Evolutionary conservation across 2,888 invertebrate genomes (phyloP), one percentile per base, ranked within the genome.

Genomic region (Girardia tigrina): DNA sequence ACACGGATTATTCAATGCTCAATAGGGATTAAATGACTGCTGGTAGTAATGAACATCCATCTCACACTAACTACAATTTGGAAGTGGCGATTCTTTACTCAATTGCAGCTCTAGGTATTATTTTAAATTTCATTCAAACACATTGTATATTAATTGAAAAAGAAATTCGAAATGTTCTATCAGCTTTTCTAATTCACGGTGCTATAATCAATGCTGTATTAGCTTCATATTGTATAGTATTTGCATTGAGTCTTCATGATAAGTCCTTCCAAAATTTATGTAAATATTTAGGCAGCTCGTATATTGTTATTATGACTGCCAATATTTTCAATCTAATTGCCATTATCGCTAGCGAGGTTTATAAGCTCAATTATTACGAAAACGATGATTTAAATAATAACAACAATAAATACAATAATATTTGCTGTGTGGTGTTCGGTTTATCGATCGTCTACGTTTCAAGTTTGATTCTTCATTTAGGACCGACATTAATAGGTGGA

Each of bases 401-500:
- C 14, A 69, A 71, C 26, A 74, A 56, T 26, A 20, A 26, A 28
- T 29, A 56, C 8, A 27, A 23, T 23, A 20, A 71, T 28, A 28
- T 71, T 20, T 82, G 82, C 78, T 84, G 84, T 79, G 80, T 84
- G 4, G 76, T 82, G 1, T 84, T 84, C 78, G 84, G 84, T 28
- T 79, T 84, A 29, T 77, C 82, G 29, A 81, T 84, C 79, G 83
- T 84, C 28, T 84, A 84, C 77, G 80, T 82, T 27, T 82, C 82
- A 16, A 83, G 83, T 77, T 78, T 83, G 26, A 83, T 83, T 75
- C 80, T 84, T 26, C 84, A 84, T 77, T 80, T 84, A 36, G 84
- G 84, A 23, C 84, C 84, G 56, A 84, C 84, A 26, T 80, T 84
- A 26, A 84, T 84, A 29, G 84, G 84, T 1, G 84, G 84, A 27